Conservation (phyloP, 2,113 vertebrate species). For the Sterrhoptilus dennistouni region DNA sequence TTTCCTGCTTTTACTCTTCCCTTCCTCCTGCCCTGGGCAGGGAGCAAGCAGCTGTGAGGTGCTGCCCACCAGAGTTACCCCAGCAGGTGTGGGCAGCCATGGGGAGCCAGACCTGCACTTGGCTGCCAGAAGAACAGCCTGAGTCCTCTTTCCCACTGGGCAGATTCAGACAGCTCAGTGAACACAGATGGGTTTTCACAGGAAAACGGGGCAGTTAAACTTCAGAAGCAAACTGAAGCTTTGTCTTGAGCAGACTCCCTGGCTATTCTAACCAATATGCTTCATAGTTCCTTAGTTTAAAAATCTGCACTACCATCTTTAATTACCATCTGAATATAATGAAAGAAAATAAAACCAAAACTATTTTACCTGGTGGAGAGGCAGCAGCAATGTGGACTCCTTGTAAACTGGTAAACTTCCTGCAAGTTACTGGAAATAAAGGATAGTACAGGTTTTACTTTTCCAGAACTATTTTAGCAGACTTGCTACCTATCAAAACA, state of each 20-base stretch:
- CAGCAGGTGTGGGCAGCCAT: not conserved
- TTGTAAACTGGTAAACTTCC: not conserved
- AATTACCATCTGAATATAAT: not conserved
- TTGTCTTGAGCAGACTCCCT: not conserved
- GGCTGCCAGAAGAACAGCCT: not conserved
- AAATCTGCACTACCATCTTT: not conserved
- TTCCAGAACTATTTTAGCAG: not conserved
- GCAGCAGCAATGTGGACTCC: not conserved
- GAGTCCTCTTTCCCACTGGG: not conserved
- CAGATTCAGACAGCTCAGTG: not conserved
- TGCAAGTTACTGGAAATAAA: not conserved
- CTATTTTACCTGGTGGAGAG: not conserved
- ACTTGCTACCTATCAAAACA: not conserved
- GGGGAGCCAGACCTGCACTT: not conserved
- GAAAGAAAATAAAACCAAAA: not conserved
- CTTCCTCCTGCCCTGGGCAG: not conserved
- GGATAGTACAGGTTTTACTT: not conserved
- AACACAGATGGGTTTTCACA: not conserved
- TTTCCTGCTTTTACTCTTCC: not conserved
- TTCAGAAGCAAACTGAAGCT: not conserved
- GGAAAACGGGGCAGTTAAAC: not conserved
- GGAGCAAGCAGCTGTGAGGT: not conserved
- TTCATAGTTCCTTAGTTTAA: not conserved
- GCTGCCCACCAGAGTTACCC: not conserved
- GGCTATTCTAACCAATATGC: not conserved